A percentile compares a stretch with the other conserved stretches of the same genome.
phyloP scores from a whole-genome alignment of 1,140 invertebrate species.

The Drosophila takahashii region DNA sequence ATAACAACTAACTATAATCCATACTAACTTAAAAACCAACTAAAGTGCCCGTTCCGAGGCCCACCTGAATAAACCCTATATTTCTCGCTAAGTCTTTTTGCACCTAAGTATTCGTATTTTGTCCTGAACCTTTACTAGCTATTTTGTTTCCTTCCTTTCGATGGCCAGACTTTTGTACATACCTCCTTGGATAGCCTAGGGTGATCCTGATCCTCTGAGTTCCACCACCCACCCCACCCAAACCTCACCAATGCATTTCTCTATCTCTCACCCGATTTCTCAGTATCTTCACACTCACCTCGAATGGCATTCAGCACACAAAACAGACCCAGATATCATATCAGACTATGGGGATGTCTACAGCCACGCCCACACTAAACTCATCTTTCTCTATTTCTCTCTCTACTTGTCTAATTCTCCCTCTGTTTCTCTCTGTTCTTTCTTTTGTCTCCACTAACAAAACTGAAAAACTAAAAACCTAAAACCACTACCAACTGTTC shows the following conservation, averaged over 20 bases:
- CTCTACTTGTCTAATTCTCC: conserved; percentile 70
- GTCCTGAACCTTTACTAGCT: conserved; percentile 37
- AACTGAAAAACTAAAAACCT: conserved; percentile 25
- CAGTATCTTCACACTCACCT: conserved; percentile 16
- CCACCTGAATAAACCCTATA: conserved; percentile 35
- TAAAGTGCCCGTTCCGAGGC: conserved; percentile 38
- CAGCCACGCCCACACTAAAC: conserved; percentile 55
- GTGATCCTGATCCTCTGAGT: conserved; percentile 3
- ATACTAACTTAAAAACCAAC: conserved; percentile 57
- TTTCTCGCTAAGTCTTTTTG: conserved; percentile 47
- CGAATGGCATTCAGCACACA: conserved; percentile 54
- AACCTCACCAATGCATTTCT: conserved; percentile 13
- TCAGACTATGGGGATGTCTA: conserved; percentile 39
- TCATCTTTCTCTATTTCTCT: conserved; percentile 66
- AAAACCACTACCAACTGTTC: conserved; percentile 47
- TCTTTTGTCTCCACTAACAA: conserved; percentile 65
- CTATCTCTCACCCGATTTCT: conserved; percentile 9
- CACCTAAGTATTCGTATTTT: conserved; percentile 37
- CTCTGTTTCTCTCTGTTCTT: conserved; percentile 74
- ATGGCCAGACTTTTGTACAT: conserved; percentile 75
- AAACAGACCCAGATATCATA: conserved; percentile 22
- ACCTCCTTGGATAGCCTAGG: conserved; percentile 28
- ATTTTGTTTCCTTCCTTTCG: conserved; percentile 36
- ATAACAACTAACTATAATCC: conserved; percentile 42
- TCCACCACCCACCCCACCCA: neutral